phyloP scores from a whole-genome alignment of 2,113 vertebrate genomes.

The Cyprinodon variegatus region DNA sequence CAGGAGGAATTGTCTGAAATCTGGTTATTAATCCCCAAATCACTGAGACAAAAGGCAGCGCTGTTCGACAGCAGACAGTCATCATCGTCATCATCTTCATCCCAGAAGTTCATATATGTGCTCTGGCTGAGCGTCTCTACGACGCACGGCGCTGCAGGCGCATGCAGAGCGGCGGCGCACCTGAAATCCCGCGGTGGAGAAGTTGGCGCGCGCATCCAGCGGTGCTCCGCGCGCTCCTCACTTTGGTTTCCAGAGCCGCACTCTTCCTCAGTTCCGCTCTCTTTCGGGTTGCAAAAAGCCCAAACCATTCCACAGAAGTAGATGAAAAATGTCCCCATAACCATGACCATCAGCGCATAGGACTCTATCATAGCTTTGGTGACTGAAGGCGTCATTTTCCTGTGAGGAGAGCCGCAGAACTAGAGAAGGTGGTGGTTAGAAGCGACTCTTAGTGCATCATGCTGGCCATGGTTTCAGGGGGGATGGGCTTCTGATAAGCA shows the following conservation, averaged over 20 bases:
- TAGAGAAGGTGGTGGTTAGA: not conserved
- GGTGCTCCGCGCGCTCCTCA: slow-evolving; percentile 5
- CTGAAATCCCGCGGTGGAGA: slow-evolving; percentile 7
- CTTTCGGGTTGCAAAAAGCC: slow-evolving; percentile 82
- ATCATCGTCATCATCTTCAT: slow-evolving; percentile 35
- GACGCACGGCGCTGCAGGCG: slow-evolving; percentile 27
- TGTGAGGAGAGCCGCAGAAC: not conserved
- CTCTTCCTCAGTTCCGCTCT: slow-evolving; percentile 71
- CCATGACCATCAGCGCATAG: slow-evolving; percentile 80
- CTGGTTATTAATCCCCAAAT: slow-evolving; percentile 37
- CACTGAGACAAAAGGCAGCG: slow-evolving; percentile 36
- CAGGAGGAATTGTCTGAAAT: slow-evolving; percentile 15
- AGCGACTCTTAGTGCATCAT: not conserved
- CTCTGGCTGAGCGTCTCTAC: slow-evolving; percentile 36
- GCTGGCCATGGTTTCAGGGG: not conserved
- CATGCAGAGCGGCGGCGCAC: slow-evolving; percentile 13
- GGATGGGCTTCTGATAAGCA: slow-evolving; percentile 13
- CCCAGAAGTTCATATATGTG: slow-evolving; percentile 58
- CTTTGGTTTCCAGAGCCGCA: slow-evolving; percentile 17
- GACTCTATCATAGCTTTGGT: slow-evolving; percentile 81
- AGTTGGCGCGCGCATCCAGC: slow-evolving; percentile 17
- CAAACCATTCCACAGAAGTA: slow-evolving; percentile 84
- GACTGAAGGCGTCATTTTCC: slow-evolving; percentile 72
- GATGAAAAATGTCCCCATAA: slow-evolving; percentile 81
- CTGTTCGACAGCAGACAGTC: slow-evolving; percentile 56